Evolutionary conservation across 2,888 invertebrate species (phyloP), one percentile per base, ranked within the genome.

Genomic region (Danaus chrysippus): DNA sequence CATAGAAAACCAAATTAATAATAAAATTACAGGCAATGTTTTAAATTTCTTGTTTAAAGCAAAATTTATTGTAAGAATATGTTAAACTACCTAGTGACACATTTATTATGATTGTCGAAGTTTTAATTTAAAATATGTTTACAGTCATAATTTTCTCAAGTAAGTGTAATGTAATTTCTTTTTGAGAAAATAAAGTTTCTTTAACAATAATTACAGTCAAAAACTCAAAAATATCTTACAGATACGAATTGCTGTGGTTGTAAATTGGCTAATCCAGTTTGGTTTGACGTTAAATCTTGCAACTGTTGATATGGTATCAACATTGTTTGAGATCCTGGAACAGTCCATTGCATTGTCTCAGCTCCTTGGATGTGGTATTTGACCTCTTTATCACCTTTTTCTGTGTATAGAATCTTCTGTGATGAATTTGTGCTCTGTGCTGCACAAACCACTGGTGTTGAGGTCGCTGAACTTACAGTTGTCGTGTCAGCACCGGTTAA

Each of bases 291-390:
- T 34, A 90, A 74, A 49, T 91, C 91, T 66, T 91, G 91, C 3
- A 91, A 70, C 65, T 90, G 90, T 68, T 91, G 91, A 64, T 91
- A 91, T 3, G 91, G 91, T 64, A 91, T 90, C 62, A 90, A 69
- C 91, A 91, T 91, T 10, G 91, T 91, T 68, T 91, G 91, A 0
- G 89, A 86, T 0, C 89, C 89, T 0, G 91, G 91, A 62, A 91
- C 76, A 0, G 87, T 78, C 91, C 90, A 90, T 67, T 91, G 91
- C 68, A 91, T 82, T 0, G 83, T 83, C 42, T 91, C 91, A 13
- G 81, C 73, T 2, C 90, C 88, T 77, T 90, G 90, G 61, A 91
- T 86, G 55, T 90, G 89, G 63, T 90, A 91, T 68, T 88, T 90
- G 5, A 90, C 75, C 53, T 91, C 90, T 66, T 91, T 91, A 64